Evolutionary conservation across 1,140 invertebrate species (phyloP).

Genomic region (Bombus haemorrhoidalis): DNA sequence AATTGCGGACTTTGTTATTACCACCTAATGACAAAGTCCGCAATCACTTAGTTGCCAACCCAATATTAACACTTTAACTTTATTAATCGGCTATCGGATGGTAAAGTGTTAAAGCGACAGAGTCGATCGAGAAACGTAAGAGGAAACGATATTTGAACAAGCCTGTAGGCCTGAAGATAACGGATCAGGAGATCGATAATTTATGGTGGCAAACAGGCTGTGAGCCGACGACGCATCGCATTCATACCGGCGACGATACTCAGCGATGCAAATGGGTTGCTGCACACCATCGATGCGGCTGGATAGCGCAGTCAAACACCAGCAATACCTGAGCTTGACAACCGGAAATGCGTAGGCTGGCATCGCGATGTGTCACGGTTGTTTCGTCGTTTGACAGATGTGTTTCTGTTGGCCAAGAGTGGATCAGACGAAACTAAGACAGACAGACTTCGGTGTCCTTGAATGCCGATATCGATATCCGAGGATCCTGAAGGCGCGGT

Average conservation of each 20-base stretch:
- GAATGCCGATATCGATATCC: background rate
- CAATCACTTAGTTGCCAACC: too few species aligned
- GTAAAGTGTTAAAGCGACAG: background rate
- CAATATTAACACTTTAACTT: too few species aligned
- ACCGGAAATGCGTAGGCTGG: slow-evolving; percentile 38
- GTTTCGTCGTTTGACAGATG: slow-evolving; percentile 35
- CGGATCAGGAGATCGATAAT: slow-evolving; percentile 51
- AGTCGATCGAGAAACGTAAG: background rate
- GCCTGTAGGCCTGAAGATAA: slow-evolving; percentile 47
- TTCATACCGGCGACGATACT: slow-evolving; percentile 51
- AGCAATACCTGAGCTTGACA: slow-evolving; percentile 44
- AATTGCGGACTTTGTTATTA: too few species aligned
- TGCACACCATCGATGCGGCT: slow-evolving; percentile 37
- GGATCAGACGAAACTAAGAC: slow-evolving; percentile 13
- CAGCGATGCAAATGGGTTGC: slow-evolving; percentile 59
- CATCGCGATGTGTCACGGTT: slow-evolving; percentile 7
- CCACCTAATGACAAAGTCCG: too few species aligned
- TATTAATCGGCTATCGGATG: too few species aligned
- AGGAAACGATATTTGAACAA: background rate
- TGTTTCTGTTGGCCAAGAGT: background rate
- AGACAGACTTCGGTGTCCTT: background rate
- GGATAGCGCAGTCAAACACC: slow-evolving; percentile 40
- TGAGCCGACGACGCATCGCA: slow-evolving; percentile 51
- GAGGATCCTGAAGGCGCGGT: background rate
- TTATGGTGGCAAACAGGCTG: slow-evolving; percentile 44